These are phyloP conservation scores for Limenitis camilla DNA, from an alignment of 2,888 invertebrate genomes.

Conservation along the genomic window DNA sequence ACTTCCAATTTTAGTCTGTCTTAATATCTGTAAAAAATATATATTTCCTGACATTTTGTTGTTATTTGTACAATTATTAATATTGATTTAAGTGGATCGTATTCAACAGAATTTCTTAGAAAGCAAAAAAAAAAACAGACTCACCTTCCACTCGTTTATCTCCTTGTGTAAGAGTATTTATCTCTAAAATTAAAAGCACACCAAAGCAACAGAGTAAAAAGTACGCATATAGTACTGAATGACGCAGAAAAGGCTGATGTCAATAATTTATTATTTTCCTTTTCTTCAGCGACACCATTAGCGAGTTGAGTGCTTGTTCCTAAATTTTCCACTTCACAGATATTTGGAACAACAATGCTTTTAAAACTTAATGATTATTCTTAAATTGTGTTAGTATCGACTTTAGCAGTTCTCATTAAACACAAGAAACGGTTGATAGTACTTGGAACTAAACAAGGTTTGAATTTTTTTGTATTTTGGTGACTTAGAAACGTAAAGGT, in stretches of 20 bases:
- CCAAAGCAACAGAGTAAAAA: background rate
- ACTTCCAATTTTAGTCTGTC: background rate
- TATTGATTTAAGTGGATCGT: too few relatives aligned
- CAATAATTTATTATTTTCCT: constrained; percentile 69
- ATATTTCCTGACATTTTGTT: too few relatives aligned
- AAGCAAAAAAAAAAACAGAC: too few relatives aligned
- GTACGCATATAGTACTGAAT: background rate
- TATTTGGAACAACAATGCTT: constrained; percentile 45
- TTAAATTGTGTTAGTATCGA: background rate
- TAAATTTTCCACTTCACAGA: constrained; percentile 45
- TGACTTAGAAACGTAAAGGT: too few relatives aligned
- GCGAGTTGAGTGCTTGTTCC: constrained; percentile 53
- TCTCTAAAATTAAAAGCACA: background rate
- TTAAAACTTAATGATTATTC: constrained; percentile 21
- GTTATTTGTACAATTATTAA: too few relatives aligned
- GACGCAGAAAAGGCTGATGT: constrained; percentile 29
- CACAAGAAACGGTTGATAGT: too few relatives aligned
- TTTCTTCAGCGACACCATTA: constrained; percentile 63
- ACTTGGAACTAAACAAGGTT: too few relatives aligned
- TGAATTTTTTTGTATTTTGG: too few relatives aligned
- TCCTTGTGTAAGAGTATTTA: background rate
- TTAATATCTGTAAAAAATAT: too few relatives aligned
- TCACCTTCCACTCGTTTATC: too few relatives aligned
- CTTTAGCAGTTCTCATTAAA: background rate
- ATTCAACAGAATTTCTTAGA: too few relatives aligned